phyloP scores from a whole-genome alignment of 2,888 invertebrate species.

The Nomada hirtipes region DNA sequence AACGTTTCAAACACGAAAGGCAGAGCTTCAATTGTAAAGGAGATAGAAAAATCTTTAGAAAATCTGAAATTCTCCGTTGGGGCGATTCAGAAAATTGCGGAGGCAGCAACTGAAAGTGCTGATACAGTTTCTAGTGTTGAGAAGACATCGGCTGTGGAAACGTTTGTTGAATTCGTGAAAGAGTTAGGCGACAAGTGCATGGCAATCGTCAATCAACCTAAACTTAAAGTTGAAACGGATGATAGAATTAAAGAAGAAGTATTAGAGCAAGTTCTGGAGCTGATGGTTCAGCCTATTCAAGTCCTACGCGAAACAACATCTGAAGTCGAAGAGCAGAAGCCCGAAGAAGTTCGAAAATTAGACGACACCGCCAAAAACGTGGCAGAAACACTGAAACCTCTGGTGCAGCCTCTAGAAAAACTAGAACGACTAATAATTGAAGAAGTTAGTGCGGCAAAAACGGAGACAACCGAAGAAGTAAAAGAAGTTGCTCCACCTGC shows the following conservation, averaged over 20 bases:
- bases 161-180: slow-evolving; percentile 47
- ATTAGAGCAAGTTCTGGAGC: slow-evolving; percentile 35
- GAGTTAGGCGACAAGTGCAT: slow-evolving; percentile 49
- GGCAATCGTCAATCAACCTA: slow-evolving; percentile 26
- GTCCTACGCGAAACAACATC: slow-evolving; percentile 68
- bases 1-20: background rate
- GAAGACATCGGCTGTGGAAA: slow-evolving; percentile 32
- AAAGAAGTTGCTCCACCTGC: background rate
- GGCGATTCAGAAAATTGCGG: slow-evolving; percentile 39
- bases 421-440: slow-evolving; percentile 60
- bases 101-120: background rate
- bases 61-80: slow-evolving; percentile 50
- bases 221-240: background rate
- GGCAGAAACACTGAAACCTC: slow-evolving; percentile 60
- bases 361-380: slow-evolving; percentile 25
- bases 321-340: slow-evolving; percentile 36
- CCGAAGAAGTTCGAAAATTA: slow-evolving; percentile 16
- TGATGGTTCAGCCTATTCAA: slow-evolving; percentile 43
- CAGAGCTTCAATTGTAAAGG: background rate
- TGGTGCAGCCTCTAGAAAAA: slow-evolving; percentile 65
- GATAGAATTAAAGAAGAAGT: slow-evolving; percentile 30
- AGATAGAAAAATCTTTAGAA: slow-evolving; percentile 40
- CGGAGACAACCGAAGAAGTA: slow-evolving; percentile 11
- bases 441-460: slow-evolving; percentile 75
- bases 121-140: slow-evolving; percentile 11